A percentile compares a stretch with the other conserved stretches of the same genome.
Evolutionary conservation across 2,888 invertebrate genomes (phyloP).

Genomic region (Xiphydria camelus): DNA sequence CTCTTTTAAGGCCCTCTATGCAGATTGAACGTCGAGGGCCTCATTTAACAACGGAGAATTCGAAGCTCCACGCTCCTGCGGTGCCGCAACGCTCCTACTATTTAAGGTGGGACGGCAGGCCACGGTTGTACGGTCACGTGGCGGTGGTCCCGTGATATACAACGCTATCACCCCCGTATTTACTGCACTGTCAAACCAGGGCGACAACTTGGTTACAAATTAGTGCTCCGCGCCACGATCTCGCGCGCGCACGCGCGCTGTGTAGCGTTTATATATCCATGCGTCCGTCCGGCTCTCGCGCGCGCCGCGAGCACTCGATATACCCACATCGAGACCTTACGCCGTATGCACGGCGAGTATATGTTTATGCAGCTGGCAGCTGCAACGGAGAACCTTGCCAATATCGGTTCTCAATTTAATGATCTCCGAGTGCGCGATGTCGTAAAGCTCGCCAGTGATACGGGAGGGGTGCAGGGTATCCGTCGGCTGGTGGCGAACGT

Average conservation of each 20-base stretch:
- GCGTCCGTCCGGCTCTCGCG: conserved; percentile 26
- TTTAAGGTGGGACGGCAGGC: conserved; percentile 27
- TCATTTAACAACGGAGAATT: too few species aligned
- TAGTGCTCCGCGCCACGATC: conserved; percentile 48
- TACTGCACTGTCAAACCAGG: conserved; percentile 56
- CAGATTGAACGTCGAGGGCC: too few species aligned
- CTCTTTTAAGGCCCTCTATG: too few species aligned
- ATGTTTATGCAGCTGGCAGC: conserved; percentile 55
- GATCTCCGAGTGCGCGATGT: conserved; percentile 41
- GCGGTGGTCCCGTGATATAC: conserved; percentile 48
- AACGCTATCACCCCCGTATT: conserved; percentile 55
- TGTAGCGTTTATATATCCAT: conserved; percentile 15
- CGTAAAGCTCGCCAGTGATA: conserved; percentile 28
- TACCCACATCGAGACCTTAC: conserved; percentile 27
- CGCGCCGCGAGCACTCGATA: conserved; percentile 27
- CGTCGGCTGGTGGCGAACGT: not conserved
- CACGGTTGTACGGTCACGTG: too few species aligned
- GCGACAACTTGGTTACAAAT: conserved; percentile 58
- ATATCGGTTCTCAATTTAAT: conserved; percentile 57
- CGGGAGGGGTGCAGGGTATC: not conserved
- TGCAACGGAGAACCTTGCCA: conserved; percentile 50
- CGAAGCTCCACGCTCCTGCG: not conserved
- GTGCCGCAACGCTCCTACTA: too few species aligned
- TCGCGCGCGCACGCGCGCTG: conserved; percentile 29
- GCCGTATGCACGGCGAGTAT: conserved; percentile 24